Evolutionary conservation across 2,888 invertebrate genomes (phyloP).

Genomic region (Eristalis tenax): DNA sequence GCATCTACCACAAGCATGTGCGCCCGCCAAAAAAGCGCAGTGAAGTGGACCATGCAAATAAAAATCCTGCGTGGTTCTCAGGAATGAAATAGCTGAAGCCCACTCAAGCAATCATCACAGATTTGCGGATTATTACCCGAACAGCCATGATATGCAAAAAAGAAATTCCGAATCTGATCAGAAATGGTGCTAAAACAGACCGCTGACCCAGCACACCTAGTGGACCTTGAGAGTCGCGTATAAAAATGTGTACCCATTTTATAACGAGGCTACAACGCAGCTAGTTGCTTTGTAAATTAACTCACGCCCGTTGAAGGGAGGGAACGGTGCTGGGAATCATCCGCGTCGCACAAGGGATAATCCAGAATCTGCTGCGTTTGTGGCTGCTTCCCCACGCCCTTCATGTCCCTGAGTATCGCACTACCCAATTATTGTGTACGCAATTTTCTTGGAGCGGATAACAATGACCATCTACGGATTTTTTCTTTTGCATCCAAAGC

Average conservation of each 20-base stretch:
- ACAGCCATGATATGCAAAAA: constrained; percentile 63
- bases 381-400: neutral
- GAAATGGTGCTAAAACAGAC: constrained; percentile 31
- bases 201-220: constrained; percentile 53
- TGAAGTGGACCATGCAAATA: neutral
- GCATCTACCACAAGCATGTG: neutral
- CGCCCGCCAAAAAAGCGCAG: neutral
- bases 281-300: constrained; percentile 62
- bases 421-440: constrained; percentile 72
- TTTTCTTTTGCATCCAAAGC: constrained; percentile 58
- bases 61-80: neutral
- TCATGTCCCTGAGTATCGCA: constrained; percentile 23
- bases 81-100: constrained; percentile 6
- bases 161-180: constrained; percentile 50
- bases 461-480: constrained; percentile 73
- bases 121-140: constrained; percentile 63
- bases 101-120: constrained; percentile 66
- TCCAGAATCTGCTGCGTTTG: constrained; percentile 48
- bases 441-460: constrained; percentile 71
- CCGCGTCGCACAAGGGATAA: constrained; percentile 56
- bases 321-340: neutral
- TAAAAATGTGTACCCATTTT: constrained; percentile 29
- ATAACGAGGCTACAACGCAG: constrained; percentile 62
- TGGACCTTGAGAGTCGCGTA: constrained; percentile 33
- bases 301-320: constrained; percentile 35